A percentile compares a stretch with the other conserved stretches of the same genome.
Conservation (phyloP, 2,888 invertebrate species). For the Heliconius cydno region DNA sequence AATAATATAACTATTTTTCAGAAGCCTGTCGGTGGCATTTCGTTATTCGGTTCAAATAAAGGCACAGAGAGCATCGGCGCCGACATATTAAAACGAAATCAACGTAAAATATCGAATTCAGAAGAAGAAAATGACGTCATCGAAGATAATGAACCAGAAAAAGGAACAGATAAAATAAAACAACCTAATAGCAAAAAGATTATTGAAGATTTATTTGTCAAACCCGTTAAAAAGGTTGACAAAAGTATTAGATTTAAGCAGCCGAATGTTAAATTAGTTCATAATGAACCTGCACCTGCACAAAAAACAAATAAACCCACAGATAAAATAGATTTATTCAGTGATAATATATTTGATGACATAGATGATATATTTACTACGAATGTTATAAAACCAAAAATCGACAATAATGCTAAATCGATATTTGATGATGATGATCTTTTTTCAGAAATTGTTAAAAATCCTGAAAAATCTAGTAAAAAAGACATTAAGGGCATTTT, state of each 20-base stretch:
- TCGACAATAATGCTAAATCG: constrained; percentile 56
- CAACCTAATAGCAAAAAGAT: constrained; percentile 57
- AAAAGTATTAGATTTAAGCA: constrained; percentile 36
- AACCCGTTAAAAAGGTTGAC: constrained; percentile 53
- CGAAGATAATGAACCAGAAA: constrained; percentile 42
- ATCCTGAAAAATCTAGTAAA: constrained; percentile 40
- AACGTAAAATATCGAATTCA: constrained; percentile 62
- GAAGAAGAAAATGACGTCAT: constrained; percentile 58
- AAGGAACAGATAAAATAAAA: neutral
- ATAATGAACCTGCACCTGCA: constrained; percentile 38
- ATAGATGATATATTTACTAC: constrained; percentile 74
- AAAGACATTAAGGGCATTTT: constrained; percentile 56
- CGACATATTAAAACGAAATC: constrained; percentile 69
- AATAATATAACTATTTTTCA: constrained; percentile 54
- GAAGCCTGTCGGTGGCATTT: constrained; percentile 85
- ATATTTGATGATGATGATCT: constrained; percentile 72
- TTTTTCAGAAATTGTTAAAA: constrained; percentile 62
- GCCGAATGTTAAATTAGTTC: neutral
- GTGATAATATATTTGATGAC: constrained; percentile 76
- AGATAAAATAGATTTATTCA: constrained; percentile 67
- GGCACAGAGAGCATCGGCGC: constrained; percentile 72
- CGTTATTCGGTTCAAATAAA: constrained; percentile 79
- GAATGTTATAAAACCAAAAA: constrained; percentile 53
- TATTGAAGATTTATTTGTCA: constrained; percentile 70
- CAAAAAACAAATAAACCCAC: constrained; percentile 21